Evolutionary conservation across 1,140 invertebrate species (phyloP).

Genomic region (Drosophila mauritiana): DNA sequence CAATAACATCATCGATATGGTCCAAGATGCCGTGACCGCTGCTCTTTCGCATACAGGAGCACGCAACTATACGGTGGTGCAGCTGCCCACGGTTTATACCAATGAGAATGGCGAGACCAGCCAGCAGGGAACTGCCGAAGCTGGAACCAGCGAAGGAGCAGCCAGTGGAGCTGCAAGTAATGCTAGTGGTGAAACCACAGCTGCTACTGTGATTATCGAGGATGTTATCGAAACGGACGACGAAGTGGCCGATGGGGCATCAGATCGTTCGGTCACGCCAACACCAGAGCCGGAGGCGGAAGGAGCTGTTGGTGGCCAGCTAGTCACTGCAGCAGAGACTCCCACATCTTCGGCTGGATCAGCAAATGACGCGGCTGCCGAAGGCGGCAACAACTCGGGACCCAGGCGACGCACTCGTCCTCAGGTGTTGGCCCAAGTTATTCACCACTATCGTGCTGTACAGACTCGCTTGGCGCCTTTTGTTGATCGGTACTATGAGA

Average conservation of each 20-base stretch:
- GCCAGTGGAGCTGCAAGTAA: constrained; percentile 22
- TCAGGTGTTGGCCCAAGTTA: constrained; percentile 87
- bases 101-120: constrained; percentile 47
- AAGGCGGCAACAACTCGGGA: constrained; percentile 20
- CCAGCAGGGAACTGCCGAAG: constrained; percentile 23
- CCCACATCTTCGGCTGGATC: constrained; percentile 1
- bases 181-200: constrained; percentile 56
- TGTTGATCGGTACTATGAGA: constrained; percentile 86
- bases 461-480: constrained; percentile 88
- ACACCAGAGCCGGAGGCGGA: constrained; percentile 27
- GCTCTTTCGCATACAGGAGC: constrained; percentile 73
- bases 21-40: constrained; percentile 81
- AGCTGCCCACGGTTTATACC: constrained; percentile 73
- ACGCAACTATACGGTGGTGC: constrained; percentile 78
- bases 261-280: constrained; percentile 37
- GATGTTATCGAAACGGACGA: constrained; percentile 69
- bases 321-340: constrained; percentile 3
- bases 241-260: constrained; percentile 48
- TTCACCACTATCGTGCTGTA: constrained; percentile 87
- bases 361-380: constrained; percentile 5
- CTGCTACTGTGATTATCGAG: constrained; percentile 69
- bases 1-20: constrained; percentile 83
- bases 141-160: constrained; percentile 20
- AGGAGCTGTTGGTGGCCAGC: constrained; percentile 32
- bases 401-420: constrained; percentile 85